phyloP scores from a whole-genome alignment of 2,113 vertebrate genomes.

The Lepidiolamprologus cunningtoni region DNA sequence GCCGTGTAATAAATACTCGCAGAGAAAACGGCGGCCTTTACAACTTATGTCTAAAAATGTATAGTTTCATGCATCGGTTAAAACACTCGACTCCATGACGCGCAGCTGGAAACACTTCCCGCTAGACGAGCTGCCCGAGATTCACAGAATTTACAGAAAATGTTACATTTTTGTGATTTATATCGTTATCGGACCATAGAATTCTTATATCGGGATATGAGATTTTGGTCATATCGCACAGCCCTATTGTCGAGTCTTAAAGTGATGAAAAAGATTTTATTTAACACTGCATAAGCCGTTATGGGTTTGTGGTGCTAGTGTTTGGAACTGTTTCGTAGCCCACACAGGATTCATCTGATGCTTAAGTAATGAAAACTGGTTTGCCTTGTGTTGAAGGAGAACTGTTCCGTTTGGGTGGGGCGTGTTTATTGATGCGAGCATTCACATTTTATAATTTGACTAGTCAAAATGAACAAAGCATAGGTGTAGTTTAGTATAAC shows the following conservation, averaged over 20 bases:
- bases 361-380: background rate
- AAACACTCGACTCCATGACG: too few species aligned
- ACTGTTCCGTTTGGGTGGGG: background rate
- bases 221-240: too few species aligned
- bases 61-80: too few species aligned
- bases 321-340: background rate
- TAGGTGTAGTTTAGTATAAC: background rate
- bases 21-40: accelerated
- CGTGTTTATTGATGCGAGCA: background rate
- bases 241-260: background rate
- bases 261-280: background rate
- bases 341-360: background rate
- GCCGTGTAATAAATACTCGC: too few species aligned
- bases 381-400: background rate
- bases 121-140: too few species aligned
- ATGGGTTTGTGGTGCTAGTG: too few species aligned
- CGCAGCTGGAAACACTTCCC: too few species aligned
- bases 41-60: too few species aligned
- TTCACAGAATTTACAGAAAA: too few species aligned
- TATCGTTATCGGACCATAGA: too few species aligned
- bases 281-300: background rate
- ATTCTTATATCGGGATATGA: too few species aligned
- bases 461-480: background rate
- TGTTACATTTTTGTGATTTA: too few species aligned
- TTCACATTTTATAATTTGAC: background rate